These are phyloP conservation scores for Plutomurus gul DNA, from an alignment of 1,140 invertebrate species.

Conservation along the genomic window DNA sequence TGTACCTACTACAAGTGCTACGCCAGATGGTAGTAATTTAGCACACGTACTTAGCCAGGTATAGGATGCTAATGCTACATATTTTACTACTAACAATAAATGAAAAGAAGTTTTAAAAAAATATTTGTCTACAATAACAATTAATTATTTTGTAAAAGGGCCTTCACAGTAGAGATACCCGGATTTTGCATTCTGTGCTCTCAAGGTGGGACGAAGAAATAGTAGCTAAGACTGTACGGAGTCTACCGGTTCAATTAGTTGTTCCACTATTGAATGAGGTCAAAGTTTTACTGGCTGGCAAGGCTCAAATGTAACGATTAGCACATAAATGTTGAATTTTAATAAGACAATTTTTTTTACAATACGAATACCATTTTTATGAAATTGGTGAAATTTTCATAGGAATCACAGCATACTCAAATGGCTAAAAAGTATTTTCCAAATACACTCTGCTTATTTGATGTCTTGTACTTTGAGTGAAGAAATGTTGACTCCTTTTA, in stretches of 20 bases:
- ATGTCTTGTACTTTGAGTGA: slow-evolving; percentile 64
- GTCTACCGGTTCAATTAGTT: slow-evolving; percentile 67
- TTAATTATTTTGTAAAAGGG: slow-evolving; percentile 62
- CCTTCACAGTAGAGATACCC: slow-evolving; percentile 74
- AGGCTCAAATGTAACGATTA: slow-evolving; percentile 63
- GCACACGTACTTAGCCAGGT: slow-evolving; percentile 69
- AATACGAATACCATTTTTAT: neutral
- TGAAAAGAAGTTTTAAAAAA: too few relatives aligned
- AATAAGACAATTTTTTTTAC: neutral
- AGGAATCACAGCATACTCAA: slow-evolving; percentile 65
- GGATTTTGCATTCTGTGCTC: slow-evolving; percentile 65
- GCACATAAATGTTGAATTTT: too few relatives aligned
- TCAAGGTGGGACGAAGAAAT: slow-evolving; percentile 62
- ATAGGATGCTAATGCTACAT: neutral
- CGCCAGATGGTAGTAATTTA: slow-evolving; percentile 68
- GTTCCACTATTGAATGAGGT: slow-evolving; percentile 67
- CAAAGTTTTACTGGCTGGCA: slow-evolving; percentile 65
- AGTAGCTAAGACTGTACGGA: slow-evolving; percentile 66
- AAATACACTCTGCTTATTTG: slow-evolving; percentile 66
- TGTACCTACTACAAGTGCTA: slow-evolving; percentile 58
- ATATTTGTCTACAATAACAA: neutral
- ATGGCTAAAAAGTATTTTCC: slow-evolving; percentile 67
- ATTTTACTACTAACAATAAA: too few relatives aligned
- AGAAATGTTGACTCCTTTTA: slow-evolving; percentile 63
- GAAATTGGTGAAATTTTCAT: slow-evolving; percentile 52